Evolutionary conservation across 2,888 invertebrate species (phyloP).

Genomic region (Lochmaea capreae): DNA sequence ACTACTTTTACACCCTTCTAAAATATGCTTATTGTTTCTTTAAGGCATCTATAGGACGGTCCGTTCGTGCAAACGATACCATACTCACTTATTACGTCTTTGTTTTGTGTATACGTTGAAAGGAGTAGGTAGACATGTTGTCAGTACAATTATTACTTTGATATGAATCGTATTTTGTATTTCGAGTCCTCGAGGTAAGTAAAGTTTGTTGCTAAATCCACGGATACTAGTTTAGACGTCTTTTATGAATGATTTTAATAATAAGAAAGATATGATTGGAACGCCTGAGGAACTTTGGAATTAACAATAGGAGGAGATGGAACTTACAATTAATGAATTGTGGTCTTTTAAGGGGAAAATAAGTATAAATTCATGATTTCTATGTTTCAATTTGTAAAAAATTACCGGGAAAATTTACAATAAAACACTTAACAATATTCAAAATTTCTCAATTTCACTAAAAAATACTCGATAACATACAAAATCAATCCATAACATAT

Average conservation of each 20-base stretch:
- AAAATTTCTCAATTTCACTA: too few species aligned
- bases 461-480: too few species aligned
- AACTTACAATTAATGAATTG: neutral
- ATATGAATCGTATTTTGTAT: neutral
- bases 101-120: conserved; percentile 4
- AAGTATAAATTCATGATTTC: too few species aligned
- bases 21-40: conserved; percentile 57
- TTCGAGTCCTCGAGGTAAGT: neutral
- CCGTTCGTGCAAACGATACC: conserved; percentile 9
- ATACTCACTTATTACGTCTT: neutral
- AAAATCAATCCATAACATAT: too few species aligned
- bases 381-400: too few species aligned
- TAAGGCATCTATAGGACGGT: conserved; percentile 20
- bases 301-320: neutral
- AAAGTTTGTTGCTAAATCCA: neutral
- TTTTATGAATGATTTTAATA: neutral
- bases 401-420: too few species aligned
- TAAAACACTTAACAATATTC: too few species aligned
- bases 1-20: conserved; percentile 48
- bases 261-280: neutral
- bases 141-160: conserved; percentile 7
- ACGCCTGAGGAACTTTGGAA: neutral
- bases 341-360: too few species aligned
- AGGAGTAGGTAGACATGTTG: conserved; percentile 1
- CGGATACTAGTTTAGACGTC: too few species aligned